Evolutionary conservation across 2,113 vertebrate species (phyloP), one percentile per base, ranked within the genome.

Genomic region (Antidorcas marsupialis): DNA sequence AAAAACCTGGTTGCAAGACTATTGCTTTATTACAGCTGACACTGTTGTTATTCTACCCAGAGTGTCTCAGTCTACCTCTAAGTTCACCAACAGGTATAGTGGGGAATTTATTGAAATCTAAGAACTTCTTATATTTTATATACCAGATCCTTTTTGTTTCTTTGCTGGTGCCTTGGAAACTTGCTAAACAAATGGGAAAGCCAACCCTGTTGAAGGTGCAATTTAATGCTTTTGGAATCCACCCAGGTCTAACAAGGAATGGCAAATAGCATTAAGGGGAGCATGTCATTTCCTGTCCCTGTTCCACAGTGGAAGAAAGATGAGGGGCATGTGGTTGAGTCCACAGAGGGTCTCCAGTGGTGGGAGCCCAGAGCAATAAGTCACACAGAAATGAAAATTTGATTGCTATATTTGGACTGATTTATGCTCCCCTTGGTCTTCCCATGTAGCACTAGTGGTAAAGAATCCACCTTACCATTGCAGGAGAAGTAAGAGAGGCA

Each of bases 191-290:
- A 33, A 27, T 9, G 36, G 21, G 19, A 93, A 53, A 86, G 7
- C 2, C 23, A 81, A 4, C 15, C 50, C 3, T 39, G 17, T 3
- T 28, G 28, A 60, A 23, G 3, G 3, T 53, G 13, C 3, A 0
- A 28, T 36, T 55, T 71, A 74, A 53, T 28, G 19, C 19, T 16
- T 10, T 13, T 78, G 36, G 14, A 4, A 16, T 60, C 43, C 43
- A 25, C 10, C 16, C 21, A 19, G 12, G 43, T 33, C 17, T 78
- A 78, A 12, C 23, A 28, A 87, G 27, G 19, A 53, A 50, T 28
- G 15, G 28, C 7, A 53, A 91, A 36, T 6, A 27, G 7, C 47
- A 0, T 64, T n/a, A 53, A 78, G 27, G 23, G 27, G 23, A 59
- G 7, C 2, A 13, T 15, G 39, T 33, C 33, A 50, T 21, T 23